phyloP scores from a whole-genome alignment of 2,888 invertebrate species.

The Athalia rosae region DNA sequence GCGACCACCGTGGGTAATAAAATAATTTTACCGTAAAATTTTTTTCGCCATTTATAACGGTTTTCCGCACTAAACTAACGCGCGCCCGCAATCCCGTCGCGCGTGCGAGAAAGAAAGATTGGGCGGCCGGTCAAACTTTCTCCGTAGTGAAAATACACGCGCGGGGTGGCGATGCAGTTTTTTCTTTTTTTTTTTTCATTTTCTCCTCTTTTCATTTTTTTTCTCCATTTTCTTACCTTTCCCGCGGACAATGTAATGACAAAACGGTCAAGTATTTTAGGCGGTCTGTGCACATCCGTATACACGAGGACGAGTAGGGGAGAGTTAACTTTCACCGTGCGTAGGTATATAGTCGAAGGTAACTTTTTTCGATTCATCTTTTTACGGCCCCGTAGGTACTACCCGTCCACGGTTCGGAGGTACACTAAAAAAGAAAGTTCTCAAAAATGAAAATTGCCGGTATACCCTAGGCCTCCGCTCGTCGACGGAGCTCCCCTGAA shows the following conservation, averaged over 20 bases:
- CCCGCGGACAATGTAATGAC: constrained; percentile 3
- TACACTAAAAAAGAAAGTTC: constrained; percentile 43
- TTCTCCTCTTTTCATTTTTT: neutral
- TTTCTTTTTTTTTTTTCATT: neutral
- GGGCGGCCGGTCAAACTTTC: constrained; percentile 25
- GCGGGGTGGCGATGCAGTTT: neutral
- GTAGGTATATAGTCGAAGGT: neutral
- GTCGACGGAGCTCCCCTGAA: neutral
- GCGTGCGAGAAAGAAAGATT: neutral
- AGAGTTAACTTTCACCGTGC: constrained; percentile 37
- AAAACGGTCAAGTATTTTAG: constrained; percentile 14
- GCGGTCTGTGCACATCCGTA: constrained; percentile 17
- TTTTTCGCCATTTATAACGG: neutral
- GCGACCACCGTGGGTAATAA: constrained; percentile 58
- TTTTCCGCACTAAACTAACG: neutral
- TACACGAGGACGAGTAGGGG: neutral
- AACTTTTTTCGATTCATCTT: constrained; percentile 29
- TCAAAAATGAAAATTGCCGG: constrained; percentile 40
- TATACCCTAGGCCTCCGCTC: neutral
- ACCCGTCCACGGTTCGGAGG: constrained; percentile 16
- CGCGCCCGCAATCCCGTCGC: neutral
- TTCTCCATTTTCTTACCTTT: neutral
- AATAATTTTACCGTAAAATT: constrained; percentile 58
- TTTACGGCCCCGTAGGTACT: constrained; percentile 35
- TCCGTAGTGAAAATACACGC: constrained; percentile 30